These are phyloP conservation scores for Yponomeuta evonymella DNA, from an alignment of 2,888 invertebrate genomes.

Conservation along the genomic window DNA sequence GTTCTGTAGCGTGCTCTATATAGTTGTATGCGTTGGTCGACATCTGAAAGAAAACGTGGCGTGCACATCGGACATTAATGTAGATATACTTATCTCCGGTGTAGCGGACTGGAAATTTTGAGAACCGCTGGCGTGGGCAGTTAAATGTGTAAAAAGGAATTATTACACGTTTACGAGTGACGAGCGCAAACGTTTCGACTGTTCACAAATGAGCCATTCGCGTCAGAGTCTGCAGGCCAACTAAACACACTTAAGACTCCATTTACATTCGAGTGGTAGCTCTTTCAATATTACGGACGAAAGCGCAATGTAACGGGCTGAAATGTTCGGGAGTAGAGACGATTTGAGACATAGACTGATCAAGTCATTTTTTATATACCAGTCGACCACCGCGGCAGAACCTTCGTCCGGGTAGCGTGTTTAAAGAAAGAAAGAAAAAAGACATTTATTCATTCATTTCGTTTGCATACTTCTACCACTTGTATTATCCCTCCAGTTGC, in stretches of 20 bases:
- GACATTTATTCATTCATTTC: too few relatives aligned
- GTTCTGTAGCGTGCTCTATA: too few relatives aligned
- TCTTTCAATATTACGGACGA: background rate
- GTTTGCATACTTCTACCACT: background rate
- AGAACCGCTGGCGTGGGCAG: background rate
- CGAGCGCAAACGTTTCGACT: background rate
- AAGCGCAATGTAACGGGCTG: background rate
- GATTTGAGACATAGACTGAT: too few relatives aligned
- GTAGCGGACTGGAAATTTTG: background rate
- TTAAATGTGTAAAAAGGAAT: conserved; percentile 2
- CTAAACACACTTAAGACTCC: background rate
- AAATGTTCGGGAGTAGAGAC: too few relatives aligned
- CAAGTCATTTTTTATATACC: too few relatives aligned
- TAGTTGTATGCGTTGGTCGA: too few relatives aligned
- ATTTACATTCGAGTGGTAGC: background rate
- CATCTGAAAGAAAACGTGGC: too few relatives aligned
- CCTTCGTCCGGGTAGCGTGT: too few relatives aligned
- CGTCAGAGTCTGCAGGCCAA: background rate
- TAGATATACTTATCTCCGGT: too few relatives aligned
- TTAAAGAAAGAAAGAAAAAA: too few relatives aligned
- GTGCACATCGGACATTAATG: too few relatives aligned
- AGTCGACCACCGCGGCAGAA: too few relatives aligned
- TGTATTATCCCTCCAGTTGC: background rate
- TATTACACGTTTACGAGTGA: conserved; percentile 7
- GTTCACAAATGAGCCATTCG: background rate